Conservation (phyloP, 1,140 invertebrate species). For the Eurytemora carolleeae region DNA sequence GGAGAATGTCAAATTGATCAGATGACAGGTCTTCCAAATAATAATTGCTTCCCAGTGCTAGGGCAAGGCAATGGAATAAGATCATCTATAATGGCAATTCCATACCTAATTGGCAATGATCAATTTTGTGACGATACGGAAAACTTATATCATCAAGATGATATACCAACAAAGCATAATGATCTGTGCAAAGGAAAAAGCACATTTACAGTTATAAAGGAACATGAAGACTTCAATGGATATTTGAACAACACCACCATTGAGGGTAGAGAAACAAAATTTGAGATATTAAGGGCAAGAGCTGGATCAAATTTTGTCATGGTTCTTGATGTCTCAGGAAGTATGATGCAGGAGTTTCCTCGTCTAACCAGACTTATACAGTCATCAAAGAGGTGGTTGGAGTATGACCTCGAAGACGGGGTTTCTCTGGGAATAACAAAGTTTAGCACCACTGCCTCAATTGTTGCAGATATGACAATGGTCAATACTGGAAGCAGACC, state of each 20-base stretch:
- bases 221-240: constrained; percentile 20
- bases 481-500: background rate
- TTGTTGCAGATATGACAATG: background rate
- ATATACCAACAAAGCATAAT: constrained; percentile 26
- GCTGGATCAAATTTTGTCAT: background rate
- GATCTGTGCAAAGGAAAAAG: constrained; percentile 20
- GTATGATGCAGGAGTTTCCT: background rate
- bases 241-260: background rate
- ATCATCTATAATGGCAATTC: constrained; percentile 2
- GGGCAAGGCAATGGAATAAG: background rate
- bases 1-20: background rate
- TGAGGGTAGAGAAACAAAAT: background rate
- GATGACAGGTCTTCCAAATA: background rate
- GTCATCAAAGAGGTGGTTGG: constrained; percentile 10
- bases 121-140: constrained; percentile 18
- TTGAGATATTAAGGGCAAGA: background rate
- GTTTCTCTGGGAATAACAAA: constrained; percentile 3
- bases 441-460: background rate
- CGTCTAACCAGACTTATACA: constrained; percentile 4
- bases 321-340: constrained; percentile 7
- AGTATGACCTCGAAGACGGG: constrained; percentile 14
- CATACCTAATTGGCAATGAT: constrained; percentile 15
- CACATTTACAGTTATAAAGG: constrained; percentile 20
- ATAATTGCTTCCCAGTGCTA: background rate
- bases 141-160: constrained; percentile 21